phyloP scores from a whole-genome alignment of 2,888 invertebrate species.

The Seladonia tumulorum region DNA sequence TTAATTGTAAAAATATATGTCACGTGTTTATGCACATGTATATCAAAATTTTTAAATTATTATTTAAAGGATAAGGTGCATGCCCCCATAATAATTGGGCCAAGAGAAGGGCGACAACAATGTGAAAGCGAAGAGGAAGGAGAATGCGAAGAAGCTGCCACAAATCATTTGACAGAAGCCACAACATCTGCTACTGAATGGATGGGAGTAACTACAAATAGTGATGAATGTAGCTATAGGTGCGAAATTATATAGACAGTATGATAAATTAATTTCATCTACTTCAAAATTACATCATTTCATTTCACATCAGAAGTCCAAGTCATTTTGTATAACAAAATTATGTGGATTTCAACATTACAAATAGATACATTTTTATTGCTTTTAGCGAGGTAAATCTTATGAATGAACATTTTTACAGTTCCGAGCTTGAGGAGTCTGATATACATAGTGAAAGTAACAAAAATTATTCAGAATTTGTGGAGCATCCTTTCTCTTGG shows the following conservation, averaged over 20 bases:
- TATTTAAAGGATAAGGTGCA: slow-evolving; percentile 70
- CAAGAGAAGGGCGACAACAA: slow-evolving; percentile 73
- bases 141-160: slow-evolving; percentile 87
- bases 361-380: background rate
- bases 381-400: background rate
- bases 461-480: slow-evolving; percentile 80
- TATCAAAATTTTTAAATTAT: background rate
- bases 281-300: background rate
- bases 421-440: slow-evolving; percentile 89
- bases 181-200: slow-evolving; percentile 91
- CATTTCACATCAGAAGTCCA: background rate
- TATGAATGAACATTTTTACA: slow-evolving; percentile 61
- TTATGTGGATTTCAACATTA: background rate
- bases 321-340: background rate
- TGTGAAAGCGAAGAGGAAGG: slow-evolving; percentile 88
- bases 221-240: slow-evolving; percentile 93
- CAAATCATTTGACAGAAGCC: slow-evolving; percentile 86
- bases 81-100: slow-evolving; percentile 59
- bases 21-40: too few species aligned
- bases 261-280: background rate
- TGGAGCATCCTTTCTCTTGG: slow-evolving; percentile 86
- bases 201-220: slow-evolving; percentile 95
- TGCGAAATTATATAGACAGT: slow-evolving; percentile 48
- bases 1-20: background rate
- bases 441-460: slow-evolving; percentile 83